Evolutionary conservation across 2,113 vertebrate genomes (phyloP), one percentile per base, ranked within the genome.

Genomic region (Urocitellus parryii): DNA sequence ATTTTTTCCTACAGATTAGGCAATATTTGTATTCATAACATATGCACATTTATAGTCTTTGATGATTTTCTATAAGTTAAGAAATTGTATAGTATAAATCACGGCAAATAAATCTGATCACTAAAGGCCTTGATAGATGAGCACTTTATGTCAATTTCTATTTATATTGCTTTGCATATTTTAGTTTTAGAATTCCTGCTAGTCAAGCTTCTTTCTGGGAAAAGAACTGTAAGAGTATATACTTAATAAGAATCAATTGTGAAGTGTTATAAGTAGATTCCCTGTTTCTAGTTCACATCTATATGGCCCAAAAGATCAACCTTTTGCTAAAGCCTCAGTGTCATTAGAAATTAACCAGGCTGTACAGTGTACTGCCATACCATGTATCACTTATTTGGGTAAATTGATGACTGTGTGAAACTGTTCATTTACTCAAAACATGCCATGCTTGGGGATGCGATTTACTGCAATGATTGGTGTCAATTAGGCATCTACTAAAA

Each of bases 141-240:
- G 58, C 42, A 83, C n/a, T 93, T 96, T 77, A 90, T 53, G 20
- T 80, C 72, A 84, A 1, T 77, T 94, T n/a, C 65, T 95, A 79
- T 76, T 96, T 78, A 90, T 91, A 74, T 14, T 92, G 32, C 61
- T 94, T 53, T 16, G 18, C 76, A 88, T 89, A 77, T 95, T 96
- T 97, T 88, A 91, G 68, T 86, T 94, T 91, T 61, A 95, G n/a
- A 96, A 96, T 96, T 93, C 58, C 80, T 91, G 93, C 86, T 73
- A 93, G 91, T 76, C 65, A 79, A 72, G 72, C 9, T 91, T 94
- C 83, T 95, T 96, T 97, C 96, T 95, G 89, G 93, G 83, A 93
- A 96, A 81, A 91, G 76, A 88, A 77, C 17, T 14, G 9, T 0
- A 17, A 85, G 86, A 90, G 67, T 82, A 70, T 89, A 81, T 76